Evolutionary conservation across 2,113 vertebrate genomes (phyloP), one percentile per base, ranked within the genome.

Genomic region (Psephotus haematonotus): DNA sequence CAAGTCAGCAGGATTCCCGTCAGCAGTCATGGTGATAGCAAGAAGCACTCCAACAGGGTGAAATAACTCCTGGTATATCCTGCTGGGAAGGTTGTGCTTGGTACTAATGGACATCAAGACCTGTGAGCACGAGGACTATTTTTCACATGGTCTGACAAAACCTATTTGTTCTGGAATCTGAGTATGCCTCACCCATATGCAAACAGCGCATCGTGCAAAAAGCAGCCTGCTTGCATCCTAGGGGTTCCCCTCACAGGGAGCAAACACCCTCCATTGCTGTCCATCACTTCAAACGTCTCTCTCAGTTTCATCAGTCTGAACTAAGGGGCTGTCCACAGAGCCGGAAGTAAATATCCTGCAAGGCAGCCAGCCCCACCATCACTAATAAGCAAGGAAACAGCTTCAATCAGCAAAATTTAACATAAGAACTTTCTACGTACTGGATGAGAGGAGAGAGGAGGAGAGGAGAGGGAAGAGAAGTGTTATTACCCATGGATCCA

Each of bases 181-280:
- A 49, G 19, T 60, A 33, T 59, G 24, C 24, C 15, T 63, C n/a
- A 8, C 35, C 49, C 2, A 2, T 29, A 31, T n/a, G 68, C 16
- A 31, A 1, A 2, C 25, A 49, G 27, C 0, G 0, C 43, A 22
- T 19, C 0, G 0, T 37, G 17, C 2, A 2, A 69, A 59, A 37
- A 89, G 22, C 90, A 57, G 24, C 35, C 39, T 44, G 19, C 55
- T 75, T 55, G 39, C 31, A 62, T 52, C 31, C 8, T 15, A 15
- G 18, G 2, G 8, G 2, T 28, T 77, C 37, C 47, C 19, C 39
- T 72, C 64, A 28, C 28, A 49, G 27, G 6, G 12, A 5, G 7
- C 17, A 57, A 63, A 43, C 20, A 59, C n/a, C 50, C 18, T 76
- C 27, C n/a, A 7, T 37, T 77, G 50, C 39, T 47, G 8, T 33